Conservation (phyloP, 2,888 invertebrate genomes). For the Coremacera marginata region DNA sequence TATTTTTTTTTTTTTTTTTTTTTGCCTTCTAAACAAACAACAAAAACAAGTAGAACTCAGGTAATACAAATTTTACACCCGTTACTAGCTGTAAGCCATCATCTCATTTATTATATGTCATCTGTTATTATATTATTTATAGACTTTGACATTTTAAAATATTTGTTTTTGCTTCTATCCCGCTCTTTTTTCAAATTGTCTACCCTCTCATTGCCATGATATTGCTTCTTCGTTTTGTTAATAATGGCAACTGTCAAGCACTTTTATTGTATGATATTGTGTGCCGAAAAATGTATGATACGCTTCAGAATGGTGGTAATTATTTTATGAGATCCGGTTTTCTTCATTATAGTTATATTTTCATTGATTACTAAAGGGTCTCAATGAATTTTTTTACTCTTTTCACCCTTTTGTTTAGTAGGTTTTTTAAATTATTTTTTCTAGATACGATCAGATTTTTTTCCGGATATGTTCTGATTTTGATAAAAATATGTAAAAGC, state of each 20-base stretch:
- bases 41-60: conserved; percentile 24
- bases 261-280: conserved; percentile 16
- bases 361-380: conserved; percentile 35
- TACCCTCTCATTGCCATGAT: too few species aligned
- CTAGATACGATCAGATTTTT: too few species aligned
- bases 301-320: conserved; percentile 9
- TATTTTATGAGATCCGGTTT: neutral
- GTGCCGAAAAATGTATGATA: neutral
- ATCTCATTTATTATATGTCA: conserved; percentile 27
- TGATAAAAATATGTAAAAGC: too few species aligned
- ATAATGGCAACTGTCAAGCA: conserved; percentile 43
- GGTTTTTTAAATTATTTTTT: too few species aligned
- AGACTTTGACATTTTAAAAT: neutral
- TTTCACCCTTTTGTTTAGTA: too few species aligned
- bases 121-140: neutral
- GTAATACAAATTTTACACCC: neutral
- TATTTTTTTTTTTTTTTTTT: neutral
- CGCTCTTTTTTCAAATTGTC: neutral
- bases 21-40: conserved; percentile 5
- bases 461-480: too few species aligned
- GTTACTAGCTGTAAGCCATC: conserved; percentile 32
- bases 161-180: neutral
- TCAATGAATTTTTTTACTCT: conserved; percentile 39
- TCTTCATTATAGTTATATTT: neutral
- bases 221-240: neutral